Base-by-base conservation (phyloP, 2,113 vertebrate genomes). In the Falco punctatus region DNA sequence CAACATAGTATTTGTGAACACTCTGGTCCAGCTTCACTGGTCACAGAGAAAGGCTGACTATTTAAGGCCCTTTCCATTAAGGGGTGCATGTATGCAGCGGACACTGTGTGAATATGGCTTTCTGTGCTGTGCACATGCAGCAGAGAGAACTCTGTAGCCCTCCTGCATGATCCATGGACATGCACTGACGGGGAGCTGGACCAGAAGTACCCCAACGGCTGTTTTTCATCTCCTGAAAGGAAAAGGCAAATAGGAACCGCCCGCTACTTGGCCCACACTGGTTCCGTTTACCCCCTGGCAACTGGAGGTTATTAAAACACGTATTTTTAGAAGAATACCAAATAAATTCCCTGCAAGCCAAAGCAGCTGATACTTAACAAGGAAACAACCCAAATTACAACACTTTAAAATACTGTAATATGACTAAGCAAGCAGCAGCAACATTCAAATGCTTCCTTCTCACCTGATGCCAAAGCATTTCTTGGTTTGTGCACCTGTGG, bases 401-500 rank as follows among this genome's bases (percentile, higher is more conserved):
- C 30, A 54, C 32, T 78, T 83, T 7, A 42, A 72, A 83, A 77
- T 54, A 80, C 2, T 28, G 9, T 33, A 78, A 67, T 40, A 67
- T 5, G 3, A 22, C 35, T 67, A 78, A 70, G 44, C 26, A 82
- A 86, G 35, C 22, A 91, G 49, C 11, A 95, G 40, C 18, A 92
- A 71, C 15, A 87, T 48, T 67, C 16, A 83, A 78, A 44, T 17
- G 42, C 3, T 71, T 80, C 59, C 28, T 61, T 80, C 66, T 98
- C 96, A 99, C 98, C 98, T 98, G 98, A 93, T 74, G 88, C 40
- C 51, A 93, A 95, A 40, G 33, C 12, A 33, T 85, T 92, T 97
- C 91, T 97, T 71, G 94, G 18, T 66, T 96, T 96, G 78, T 88
- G 42, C 73, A 94, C 79, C 81, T 92, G 94, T 80, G 96, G 95